These are phyloP conservation scores for Sceloporus tristichus DNA, from an alignment of 2,113 vertebrate species.

Conservation along the genomic window DNA sequence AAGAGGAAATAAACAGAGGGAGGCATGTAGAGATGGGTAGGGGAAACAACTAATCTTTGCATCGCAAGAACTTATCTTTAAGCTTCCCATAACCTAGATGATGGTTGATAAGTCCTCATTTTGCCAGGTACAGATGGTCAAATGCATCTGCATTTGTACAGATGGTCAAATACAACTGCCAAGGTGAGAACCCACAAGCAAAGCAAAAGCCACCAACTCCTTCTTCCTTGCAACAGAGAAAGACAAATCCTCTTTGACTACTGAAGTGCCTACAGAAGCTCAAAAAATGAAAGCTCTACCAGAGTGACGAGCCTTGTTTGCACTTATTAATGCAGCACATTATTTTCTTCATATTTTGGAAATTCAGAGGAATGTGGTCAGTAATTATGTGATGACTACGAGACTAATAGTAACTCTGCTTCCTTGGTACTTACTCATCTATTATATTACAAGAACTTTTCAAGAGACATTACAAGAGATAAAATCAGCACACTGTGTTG, in stretches of 20 bases:
- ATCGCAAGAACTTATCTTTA: background rate
- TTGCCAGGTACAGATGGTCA: background rate
- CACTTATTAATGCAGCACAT: background rate
- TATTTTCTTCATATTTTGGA: conserved; percentile 19
- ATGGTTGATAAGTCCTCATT: background rate
- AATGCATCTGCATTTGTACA: no score
- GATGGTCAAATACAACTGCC: background rate
- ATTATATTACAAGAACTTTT: conserved; percentile 15
- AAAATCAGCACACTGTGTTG: background rate
- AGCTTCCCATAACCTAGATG: background rate
- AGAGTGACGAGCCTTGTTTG: background rate
- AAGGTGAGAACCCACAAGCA: background rate
- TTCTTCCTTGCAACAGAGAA: no score
- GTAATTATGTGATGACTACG: conserved; percentile 25
- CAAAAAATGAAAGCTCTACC: background rate
- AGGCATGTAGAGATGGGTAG: no score
- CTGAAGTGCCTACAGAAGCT: no score
- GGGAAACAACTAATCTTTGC: no score
- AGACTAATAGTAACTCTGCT: conserved; percentile 32
- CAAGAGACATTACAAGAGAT: conserved; percentile 7
- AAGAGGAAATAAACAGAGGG: no score
- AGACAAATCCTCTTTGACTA: background rate
- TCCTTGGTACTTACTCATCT: conserved; percentile 34
- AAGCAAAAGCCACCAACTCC: background rate
- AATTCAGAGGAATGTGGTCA: conserved; percentile 25